A percentile compares a stretch with the other conserved stretches of the same genome.
Conservation (phyloP, 2,113 vertebrate genomes). For the Pundamilia nyererei region DNA sequence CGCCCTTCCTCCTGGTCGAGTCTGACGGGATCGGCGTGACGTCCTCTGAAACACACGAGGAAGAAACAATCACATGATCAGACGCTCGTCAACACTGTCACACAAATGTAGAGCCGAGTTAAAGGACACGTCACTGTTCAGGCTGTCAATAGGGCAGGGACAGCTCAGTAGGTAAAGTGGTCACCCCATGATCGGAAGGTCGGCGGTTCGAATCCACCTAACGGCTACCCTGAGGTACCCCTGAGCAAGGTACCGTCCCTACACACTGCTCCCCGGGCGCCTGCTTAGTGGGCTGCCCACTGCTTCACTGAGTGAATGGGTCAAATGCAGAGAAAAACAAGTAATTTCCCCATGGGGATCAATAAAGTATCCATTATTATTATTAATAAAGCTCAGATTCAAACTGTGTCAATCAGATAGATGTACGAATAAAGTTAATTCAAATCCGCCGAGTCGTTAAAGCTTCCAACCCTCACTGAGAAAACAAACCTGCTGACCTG, state of each 20-base stretch:
- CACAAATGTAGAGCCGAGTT: fast-evolving
- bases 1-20: conserved; percentile 97
- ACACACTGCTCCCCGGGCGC: too few species aligned
- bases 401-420: not conserved
- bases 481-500: not conserved
- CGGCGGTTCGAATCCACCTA: too few species aligned
- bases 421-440: not conserved
- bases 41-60: conserved; percentile 80
- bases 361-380: too few species aligned
- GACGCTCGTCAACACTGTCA: not conserved
- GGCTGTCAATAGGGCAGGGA: too few species aligned
- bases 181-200: too few species aligned
- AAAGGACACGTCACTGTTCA: not conserved
- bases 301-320: too few species aligned
- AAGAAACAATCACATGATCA: not conserved
- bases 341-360: too few species aligned
- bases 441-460: not conserved
- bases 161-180: too few species aligned
- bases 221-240: too few species aligned
- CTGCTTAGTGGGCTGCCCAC: too few species aligned
- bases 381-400: not conserved
- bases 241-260: too few species aligned
- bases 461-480: not conserved
- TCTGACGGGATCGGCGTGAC: conserved; percentile 98
- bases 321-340: too few species aligned